phyloP scores from a whole-genome alignment of 2,888 invertebrate species.

The Diloba caeruleocephala region DNA sequence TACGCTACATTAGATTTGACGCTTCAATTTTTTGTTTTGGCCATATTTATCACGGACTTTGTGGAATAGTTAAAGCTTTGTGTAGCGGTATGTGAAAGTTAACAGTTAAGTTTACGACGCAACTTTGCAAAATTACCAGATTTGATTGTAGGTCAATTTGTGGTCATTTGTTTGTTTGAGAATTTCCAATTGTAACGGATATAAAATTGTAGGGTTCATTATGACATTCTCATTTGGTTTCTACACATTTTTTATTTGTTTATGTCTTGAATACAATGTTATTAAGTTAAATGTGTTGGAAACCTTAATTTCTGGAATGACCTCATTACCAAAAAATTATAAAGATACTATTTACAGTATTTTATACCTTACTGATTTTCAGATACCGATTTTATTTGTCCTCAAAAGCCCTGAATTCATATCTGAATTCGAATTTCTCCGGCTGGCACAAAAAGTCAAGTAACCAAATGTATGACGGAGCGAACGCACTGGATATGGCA shows the following conservation, averaged over 20 bases:
- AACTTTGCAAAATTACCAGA: slow-evolving; percentile 47
- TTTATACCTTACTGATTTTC: no score
- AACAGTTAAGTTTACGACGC: slow-evolving; percentile 49
- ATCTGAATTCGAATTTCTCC: slow-evolving; percentile 16
- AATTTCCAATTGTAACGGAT: slow-evolving; percentile 45
- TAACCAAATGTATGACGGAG: slow-evolving; percentile 29
- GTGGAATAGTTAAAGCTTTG: slow-evolving; percentile 41
- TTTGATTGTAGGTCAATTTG: slow-evolving; percentile 51
- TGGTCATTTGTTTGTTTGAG: slow-evolving; percentile 29
- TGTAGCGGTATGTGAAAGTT: slow-evolving; percentile 47
- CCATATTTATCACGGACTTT: slow-evolving; percentile 51
- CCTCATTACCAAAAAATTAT: no score
- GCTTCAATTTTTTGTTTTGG: slow-evolving; percentile 57
- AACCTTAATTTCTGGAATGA: no score
- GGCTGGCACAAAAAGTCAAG: slow-evolving; percentile 32
- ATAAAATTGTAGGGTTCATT: slow-evolving; percentile 38
- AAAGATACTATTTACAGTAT: no score
- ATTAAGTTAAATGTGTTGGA: no score
- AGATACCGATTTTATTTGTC: background rate
- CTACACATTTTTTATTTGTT: slow-evolving; percentile 12
- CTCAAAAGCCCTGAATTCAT: slow-evolving; percentile 7
- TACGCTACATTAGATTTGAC: slow-evolving; percentile 62
- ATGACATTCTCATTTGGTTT: slow-evolving; percentile 13
- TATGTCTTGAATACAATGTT: no score
- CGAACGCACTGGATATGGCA: slow-evolving; percentile 69